Percentiles rank a stretch among this genome's conserved stretches.
Conservation (phyloP, 2,888 invertebrate species). For the Lydus trimaculatus region DNA sequence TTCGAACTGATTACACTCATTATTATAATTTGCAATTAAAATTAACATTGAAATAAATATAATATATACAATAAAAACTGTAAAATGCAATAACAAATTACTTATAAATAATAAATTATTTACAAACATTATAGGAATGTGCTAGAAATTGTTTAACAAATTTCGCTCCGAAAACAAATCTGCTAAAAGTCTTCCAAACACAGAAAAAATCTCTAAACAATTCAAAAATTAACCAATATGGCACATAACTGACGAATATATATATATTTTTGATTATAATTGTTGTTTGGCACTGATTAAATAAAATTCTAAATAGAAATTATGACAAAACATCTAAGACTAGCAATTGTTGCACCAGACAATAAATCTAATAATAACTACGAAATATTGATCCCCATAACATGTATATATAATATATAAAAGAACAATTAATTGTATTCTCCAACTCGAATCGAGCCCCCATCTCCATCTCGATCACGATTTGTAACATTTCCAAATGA, state of each 20-base stretch:
- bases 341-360: constrained; percentile 8
- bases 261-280: background rate
- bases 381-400: constrained; percentile 32
- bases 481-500: no score
- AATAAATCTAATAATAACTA: constrained; percentile 13
- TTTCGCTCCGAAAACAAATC: background rate
- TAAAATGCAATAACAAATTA: constrained; percentile 33
- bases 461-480: background rate
- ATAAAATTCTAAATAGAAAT: background rate
- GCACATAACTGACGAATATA: constrained; percentile 17
- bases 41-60: constrained; percentile 33
- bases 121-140: constrained; percentile 11
- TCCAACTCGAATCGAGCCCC: background rate
- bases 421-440: constrained; percentile 6
- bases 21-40: constrained; percentile 29
- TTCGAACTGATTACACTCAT: constrained; percentile 17
- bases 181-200: no score
- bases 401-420: constrained; percentile 24
- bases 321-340: background rate
- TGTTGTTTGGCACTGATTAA: constrained; percentile 1
- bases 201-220: background rate
- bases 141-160: background rate
- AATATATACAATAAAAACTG: constrained; percentile 36
- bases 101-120: constrained; percentile 25
- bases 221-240: constrained; percentile 25